phyloP scores from a whole-genome alignment of 2,113 vertebrate species.

The Australoheros scitulus region DNA sequence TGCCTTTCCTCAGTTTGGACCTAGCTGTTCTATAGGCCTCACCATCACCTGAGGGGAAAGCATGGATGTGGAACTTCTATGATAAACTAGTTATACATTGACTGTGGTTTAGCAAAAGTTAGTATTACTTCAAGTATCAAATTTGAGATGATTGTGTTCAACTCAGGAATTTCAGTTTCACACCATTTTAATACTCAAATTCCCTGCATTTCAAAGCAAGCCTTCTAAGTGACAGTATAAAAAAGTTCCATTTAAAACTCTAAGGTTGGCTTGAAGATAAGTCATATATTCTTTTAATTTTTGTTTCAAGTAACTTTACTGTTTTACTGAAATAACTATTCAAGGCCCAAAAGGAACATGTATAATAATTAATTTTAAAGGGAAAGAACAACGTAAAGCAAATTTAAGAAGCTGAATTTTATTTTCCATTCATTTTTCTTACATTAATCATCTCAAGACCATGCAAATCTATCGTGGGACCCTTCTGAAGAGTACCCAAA shows the following conservation, averaged over 20 bases:
- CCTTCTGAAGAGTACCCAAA: neutral
- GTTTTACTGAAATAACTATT: neutral
- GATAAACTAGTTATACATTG: neutral
- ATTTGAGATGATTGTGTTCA: neutral
- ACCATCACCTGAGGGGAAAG: no score
- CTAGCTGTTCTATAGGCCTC: no score
- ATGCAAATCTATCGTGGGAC: neutral
- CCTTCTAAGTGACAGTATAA: neutral
- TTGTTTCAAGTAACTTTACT: neutral
- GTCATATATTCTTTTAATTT: neutral
- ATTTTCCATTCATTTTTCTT: neutral
- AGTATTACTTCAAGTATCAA: neutral
- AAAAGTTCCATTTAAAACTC: neutral
- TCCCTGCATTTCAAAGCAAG: neutral
- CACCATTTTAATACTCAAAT: neutral
- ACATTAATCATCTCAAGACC: no score
- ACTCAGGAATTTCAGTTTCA: neutral
- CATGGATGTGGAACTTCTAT: neutral
- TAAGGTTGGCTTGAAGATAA: neutral
- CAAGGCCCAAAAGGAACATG: neutral
- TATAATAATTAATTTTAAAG: neutral
- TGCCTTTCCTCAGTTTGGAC: no score
- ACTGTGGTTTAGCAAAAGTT: neutral
- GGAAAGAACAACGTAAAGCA: neutral
- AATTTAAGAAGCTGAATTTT: neutral